Conservation (phyloP, 2,888 invertebrate genomes). For the Acronicta alni region DNA sequence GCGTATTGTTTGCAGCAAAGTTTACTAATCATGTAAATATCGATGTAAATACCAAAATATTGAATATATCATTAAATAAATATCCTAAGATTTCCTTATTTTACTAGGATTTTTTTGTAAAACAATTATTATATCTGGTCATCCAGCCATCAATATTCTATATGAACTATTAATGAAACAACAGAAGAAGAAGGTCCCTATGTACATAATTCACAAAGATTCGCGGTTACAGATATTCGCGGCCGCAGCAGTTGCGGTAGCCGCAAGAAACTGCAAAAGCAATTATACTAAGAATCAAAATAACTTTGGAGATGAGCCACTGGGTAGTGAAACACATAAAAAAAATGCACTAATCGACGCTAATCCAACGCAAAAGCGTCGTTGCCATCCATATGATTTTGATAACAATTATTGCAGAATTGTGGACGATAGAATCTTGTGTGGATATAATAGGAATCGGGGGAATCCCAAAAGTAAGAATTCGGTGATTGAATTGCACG, state of each 20-base stretch:
- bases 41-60: no score
- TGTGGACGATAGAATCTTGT: constrained; percentile 75
- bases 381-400: constrained; percentile 79
- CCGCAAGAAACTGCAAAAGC: constrained; percentile 24
- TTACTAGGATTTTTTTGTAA: no score
- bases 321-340: not conserved
- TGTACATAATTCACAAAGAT: constrained; percentile 12
- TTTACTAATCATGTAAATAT: not conserved
- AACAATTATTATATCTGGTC: no score
- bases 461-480: constrained; percentile 60
- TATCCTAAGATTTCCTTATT: no score
- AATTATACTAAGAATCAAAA: not conserved
- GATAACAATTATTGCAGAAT: constrained; percentile 69
- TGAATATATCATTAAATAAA: no score
- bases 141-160: no score
- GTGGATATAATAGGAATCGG: constrained; percentile 76
- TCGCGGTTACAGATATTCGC: constrained; percentile 58
- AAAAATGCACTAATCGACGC: not conserved
- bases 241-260: constrained; percentile 31
- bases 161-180: no score
- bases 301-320: not conserved
- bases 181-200: no score
- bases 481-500: constrained; percentile 52
- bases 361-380: not conserved
- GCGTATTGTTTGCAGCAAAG: constrained; percentile 33